Conservation (phyloP, 2,113 vertebrate genomes). For the Cinclus mexicanus region DNA sequence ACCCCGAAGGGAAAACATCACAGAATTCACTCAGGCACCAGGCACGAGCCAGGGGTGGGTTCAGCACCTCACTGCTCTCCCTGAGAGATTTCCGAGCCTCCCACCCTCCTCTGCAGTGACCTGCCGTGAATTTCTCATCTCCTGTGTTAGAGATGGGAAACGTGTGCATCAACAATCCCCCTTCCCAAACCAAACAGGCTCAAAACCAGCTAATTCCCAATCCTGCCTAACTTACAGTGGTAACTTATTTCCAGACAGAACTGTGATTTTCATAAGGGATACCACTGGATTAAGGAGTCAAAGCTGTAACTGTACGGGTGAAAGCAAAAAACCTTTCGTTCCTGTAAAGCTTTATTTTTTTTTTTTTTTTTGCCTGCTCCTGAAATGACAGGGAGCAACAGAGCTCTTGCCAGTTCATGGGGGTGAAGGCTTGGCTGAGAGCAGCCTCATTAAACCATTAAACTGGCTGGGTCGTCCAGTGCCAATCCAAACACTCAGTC, state of each 20-base stretch:
- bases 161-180: accelerated
- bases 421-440: constrained; percentile 11
- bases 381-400: not conserved
- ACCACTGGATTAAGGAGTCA: not conserved
- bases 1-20: not conserved
- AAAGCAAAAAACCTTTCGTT: not conserved
- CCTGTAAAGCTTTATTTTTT: not conserved
- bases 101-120: not conserved
- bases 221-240: not conserved
- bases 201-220: not conserved
- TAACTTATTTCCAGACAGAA: not conserved
- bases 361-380: not conserved
- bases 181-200: not conserved
- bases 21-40: accelerated
- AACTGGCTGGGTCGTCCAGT: not conserved
- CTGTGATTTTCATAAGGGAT: not conserved
- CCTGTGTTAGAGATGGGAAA: not conserved
- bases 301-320: accelerated
- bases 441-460: constrained; percentile 56
- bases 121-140: not conserved
- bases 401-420: not conserved
- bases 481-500: constrained; percentile 2
- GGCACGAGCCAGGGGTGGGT: not conserved
- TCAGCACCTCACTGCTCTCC: not conserved
- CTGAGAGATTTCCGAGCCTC: not conserved